A percentile compares a stretch with the other conserved stretches of the same genome.
phyloP scores from a whole-genome alignment of 2,113 vertebrate species.

The Hoplias malabaricus region DNA sequence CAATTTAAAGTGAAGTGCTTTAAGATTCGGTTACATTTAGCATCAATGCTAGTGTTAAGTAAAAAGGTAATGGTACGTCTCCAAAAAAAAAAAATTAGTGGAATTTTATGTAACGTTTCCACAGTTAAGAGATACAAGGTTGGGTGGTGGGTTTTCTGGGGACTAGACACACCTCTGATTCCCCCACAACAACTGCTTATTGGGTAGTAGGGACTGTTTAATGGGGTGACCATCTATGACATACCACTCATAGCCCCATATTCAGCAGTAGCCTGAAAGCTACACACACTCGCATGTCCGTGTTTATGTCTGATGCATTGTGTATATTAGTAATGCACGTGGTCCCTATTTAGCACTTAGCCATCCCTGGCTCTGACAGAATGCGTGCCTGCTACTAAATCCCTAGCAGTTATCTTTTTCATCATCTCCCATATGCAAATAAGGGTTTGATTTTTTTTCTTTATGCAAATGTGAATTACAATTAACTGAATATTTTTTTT shows the following conservation, averaged over 20 bases:
- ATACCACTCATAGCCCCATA: neutral
- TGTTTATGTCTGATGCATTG: slow-evolving; percentile 56
- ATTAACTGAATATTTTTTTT: slow-evolving; percentile 71
- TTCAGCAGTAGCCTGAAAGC: neutral
- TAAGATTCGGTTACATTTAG: too few species aligned
- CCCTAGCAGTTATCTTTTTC: slow-evolving; percentile 75
- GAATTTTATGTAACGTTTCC: too few species aligned
- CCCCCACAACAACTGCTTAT: slow-evolving; percentile 31
- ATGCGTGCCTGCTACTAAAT: slow-evolving; percentile 74
- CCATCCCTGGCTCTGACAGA: slow-evolving; percentile 64
- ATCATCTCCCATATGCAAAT: slow-evolving; percentile 80
- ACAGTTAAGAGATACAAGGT: too few species aligned
- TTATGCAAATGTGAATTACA: slow-evolving; percentile 82
- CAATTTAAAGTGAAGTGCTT: too few species aligned
- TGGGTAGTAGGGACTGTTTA: slow-evolving; percentile 32
- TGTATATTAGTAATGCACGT: slow-evolving; percentile 63
- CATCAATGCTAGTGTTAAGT: too few species aligned
- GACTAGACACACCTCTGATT: slow-evolving; percentile 33
- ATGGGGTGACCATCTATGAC: slow-evolving; percentile 28
- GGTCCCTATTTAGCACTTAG: slow-evolving; percentile 73
- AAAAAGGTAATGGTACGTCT: too few species aligned
- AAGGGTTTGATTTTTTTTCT: slow-evolving; percentile 79
- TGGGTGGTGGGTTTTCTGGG: slow-evolving; percentile 32
- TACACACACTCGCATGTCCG: slow-evolving; percentile 13
- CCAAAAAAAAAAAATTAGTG: too few species aligned